Evolutionary conservation across 2,797 vertebrate genomes (phyloP), one percentile per base, ranked within the genome.

Genomic region (Vireo griseus): DNA sequence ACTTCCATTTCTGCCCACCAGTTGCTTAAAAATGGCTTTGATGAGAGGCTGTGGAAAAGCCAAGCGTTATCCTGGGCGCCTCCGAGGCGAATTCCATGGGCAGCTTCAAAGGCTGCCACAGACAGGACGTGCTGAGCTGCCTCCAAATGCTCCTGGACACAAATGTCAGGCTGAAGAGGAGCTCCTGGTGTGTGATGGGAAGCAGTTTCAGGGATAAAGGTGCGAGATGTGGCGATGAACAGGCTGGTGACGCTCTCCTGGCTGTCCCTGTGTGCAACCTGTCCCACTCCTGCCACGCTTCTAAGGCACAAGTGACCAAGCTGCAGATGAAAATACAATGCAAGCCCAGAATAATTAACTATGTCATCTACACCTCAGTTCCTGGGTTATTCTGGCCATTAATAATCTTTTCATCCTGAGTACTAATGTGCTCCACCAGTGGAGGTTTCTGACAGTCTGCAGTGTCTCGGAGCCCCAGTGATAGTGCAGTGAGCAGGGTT

Each of bases 101-200:
- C 94, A 74, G 76, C 86, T 88, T 90, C 96, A 86, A 66, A 89
- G 84, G 77, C 86, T 86, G 83, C 91, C 0, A 20, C 72, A 55
- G 82, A 42, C 89, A 52, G 62, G 52, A 72, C 5, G 5, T 52
- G 92, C 57, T 82, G 91, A 85, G 91, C 92, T 66, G 91, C 73
- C 76, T 90, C 80, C 77, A 69, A 48, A 61, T 58, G 91, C 71
- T 77, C 21, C 1, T 85, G 89, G 52, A 63, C 87, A 39, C 63
- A 79, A 85, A 92, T 42, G 48, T 37, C 5, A 61, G 62, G 29
- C 81, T 80, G 78, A 22, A 80, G 44, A 47, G 74, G 69, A 75
- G 74, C 74, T 84, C 74, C 54, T 57, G 26, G 39, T 42, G 83
- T 31, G 77, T 7, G 69, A 31, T 29, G 54, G 28, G 92, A 63